Percentiles rank a stretch among this genome's conserved stretches.
Evolutionary conservation across 2,113 vertebrate species (phyloP).

Genomic region (Gymnorhina tibicen): DNA sequence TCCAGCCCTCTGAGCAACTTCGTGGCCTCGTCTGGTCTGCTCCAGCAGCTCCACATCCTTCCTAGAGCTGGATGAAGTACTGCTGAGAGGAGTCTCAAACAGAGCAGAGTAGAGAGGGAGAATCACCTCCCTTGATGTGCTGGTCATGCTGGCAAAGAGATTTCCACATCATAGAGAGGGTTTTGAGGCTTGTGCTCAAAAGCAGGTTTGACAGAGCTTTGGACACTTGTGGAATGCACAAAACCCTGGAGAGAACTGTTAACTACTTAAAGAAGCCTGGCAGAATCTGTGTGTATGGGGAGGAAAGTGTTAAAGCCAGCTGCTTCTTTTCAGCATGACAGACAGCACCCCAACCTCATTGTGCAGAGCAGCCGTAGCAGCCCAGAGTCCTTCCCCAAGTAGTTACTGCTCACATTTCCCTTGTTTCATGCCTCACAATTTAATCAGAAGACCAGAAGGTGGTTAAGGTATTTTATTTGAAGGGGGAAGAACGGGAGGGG

Average conservation of each 20-base stretch:
- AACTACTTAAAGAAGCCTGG: not conserved
- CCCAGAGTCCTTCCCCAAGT: not conserved
- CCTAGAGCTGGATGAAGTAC: not conserved
- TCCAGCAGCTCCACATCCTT: not conserved
- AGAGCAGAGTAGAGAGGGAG: too few species aligned
- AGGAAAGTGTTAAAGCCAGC: not conserved
- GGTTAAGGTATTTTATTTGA: not conserved
- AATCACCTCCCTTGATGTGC: accelerated
- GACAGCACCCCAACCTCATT: not conserved
- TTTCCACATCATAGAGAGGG: not conserved
- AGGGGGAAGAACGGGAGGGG: accelerated
- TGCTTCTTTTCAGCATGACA: not conserved
- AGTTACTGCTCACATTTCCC: not conserved
- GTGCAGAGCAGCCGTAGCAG: not conserved
- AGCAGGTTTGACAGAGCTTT: not conserved
- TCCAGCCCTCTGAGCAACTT: not conserved
- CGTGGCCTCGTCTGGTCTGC: not conserved
- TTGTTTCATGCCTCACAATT: constrained; percentile 1
- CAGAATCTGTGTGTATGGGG: accelerated
- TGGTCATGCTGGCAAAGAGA: not conserved
- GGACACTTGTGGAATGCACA: not conserved
- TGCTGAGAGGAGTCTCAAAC: not conserved
- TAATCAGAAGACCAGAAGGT: not conserved
- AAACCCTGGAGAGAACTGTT: not conserved
- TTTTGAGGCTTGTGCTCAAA: not conserved